These are phyloP conservation scores for Atopsyche davidsoni DNA, from an alignment of 1,140 invertebrate species.

Conservation along the genomic window DNA sequence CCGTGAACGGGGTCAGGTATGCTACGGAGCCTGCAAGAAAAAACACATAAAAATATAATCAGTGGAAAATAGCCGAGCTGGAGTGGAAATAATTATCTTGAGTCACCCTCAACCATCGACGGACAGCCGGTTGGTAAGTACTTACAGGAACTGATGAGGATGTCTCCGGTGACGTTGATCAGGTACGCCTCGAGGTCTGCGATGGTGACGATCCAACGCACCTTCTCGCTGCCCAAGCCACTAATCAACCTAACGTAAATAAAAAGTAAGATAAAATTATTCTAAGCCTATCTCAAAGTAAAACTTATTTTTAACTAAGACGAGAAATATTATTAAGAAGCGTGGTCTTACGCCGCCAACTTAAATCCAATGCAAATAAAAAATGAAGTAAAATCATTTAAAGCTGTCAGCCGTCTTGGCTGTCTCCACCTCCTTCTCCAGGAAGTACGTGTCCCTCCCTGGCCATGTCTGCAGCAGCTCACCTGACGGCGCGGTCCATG, in stretches of 20 bases:
- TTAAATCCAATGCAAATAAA: too few relatives aligned
- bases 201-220: conserved; percentile 63
- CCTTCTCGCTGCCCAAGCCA: conserved; percentile 52
- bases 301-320: too few relatives aligned
- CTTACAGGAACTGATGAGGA: conserved; percentile 57
- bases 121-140: not conserved
- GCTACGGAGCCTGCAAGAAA: conserved; percentile 59
- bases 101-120: not conserved
- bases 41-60: conserved; percentile 5
- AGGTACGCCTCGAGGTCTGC: conserved; percentile 53
- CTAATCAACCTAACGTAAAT: conserved; percentile 58
- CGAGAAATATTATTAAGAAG: too few relatives aligned
- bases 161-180: conserved; percentile 57
- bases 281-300: too few relatives aligned
- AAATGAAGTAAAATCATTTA: too few relatives aligned
- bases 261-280: too few relatives aligned
- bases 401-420: too few relatives aligned
- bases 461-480: too few relatives aligned
- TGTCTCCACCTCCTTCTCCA: too few relatives aligned
- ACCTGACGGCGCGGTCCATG: conserved; percentile 71
- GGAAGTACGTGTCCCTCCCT: too few relatives aligned
- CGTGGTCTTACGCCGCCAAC: too few relatives aligned
- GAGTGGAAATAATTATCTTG: not conserved
- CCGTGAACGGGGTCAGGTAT: conserved; percentile 81
- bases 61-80: not conserved